Percentiles rank a stretch among this genome's conserved stretches.
Conservation (phyloP, 2,888 invertebrate genomes). For the Holacanthella duospinosa region DNA sequence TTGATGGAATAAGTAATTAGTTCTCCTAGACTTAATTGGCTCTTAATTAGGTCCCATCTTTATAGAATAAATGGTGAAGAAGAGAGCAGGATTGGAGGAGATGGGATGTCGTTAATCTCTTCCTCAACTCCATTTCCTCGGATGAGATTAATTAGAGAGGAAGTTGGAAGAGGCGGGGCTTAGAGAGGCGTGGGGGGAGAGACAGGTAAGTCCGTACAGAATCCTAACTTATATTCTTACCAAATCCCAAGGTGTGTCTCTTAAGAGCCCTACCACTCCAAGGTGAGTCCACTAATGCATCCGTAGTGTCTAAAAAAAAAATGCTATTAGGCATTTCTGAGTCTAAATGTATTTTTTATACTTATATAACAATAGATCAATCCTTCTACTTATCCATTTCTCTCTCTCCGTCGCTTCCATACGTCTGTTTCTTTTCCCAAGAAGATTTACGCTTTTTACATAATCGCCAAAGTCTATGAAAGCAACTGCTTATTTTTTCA, state of each 20-base stretch:
- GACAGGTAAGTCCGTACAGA: too few species aligned
- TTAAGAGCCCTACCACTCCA: too few species aligned
- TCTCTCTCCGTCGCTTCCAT: conserved; percentile 28
- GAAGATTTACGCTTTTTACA: conserved; percentile 39
- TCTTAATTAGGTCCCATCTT: conserved; percentile 38
- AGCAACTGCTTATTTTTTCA: conserved; percentile 31
- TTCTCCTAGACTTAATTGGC: conserved; percentile 37
- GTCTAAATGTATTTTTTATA: not conserved
- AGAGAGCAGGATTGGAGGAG: too few species aligned
- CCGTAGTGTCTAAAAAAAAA: not conserved
- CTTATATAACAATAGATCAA: conserved; percentile 12
- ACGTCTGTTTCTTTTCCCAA: conserved; percentile 38
- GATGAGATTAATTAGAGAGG: not conserved
- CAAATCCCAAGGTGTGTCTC: too few species aligned
- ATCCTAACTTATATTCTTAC: too few species aligned
- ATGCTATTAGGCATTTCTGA: not conserved
- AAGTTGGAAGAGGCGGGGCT: not conserved
- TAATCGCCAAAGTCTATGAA: conserved; percentile 37
- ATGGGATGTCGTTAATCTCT: not conserved
- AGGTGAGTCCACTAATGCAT: not conserved
- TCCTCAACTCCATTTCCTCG: not conserved
- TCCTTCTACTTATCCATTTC: conserved; percentile 14
- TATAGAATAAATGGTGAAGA: conserved; percentile 4
- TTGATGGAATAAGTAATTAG: too few species aligned
- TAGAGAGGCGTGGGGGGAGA: too few species aligned